phyloP scores from a whole-genome alignment of 1,140 invertebrate genomes.

The Pomacea maculata region DNA sequence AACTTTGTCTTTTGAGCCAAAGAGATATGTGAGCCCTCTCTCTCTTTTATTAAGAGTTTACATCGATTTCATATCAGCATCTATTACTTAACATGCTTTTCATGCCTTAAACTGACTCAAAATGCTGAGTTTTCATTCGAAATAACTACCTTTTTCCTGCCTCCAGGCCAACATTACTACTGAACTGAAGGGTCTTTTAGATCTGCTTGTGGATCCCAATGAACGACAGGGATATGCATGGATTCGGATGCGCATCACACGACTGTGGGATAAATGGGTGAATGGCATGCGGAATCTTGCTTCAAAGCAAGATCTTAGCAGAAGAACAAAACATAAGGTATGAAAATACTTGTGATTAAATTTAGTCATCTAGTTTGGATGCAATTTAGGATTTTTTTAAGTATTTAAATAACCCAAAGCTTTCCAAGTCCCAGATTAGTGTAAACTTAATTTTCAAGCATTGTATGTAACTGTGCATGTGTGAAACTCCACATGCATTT shows the following conservation, averaged over 20 bases:
- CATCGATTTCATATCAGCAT: too few species aligned
- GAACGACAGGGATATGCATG: conserved; percentile 62
- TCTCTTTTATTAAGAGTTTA: too few species aligned
- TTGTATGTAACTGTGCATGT: background rate
- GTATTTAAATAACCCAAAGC: background rate
- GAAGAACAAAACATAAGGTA: conserved; percentile 54
- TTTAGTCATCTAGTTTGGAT: too few species aligned
- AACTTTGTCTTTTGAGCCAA: conserved; percentile 19
- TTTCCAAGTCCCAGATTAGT: background rate
- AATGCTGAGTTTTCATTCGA: background rate
- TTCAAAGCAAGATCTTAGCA: conserved; percentile 49
- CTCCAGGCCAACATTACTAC: conserved; percentile 42
- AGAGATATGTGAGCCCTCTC: conserved; percentile 27
- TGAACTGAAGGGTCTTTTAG: conserved; percentile 57
- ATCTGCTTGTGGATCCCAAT: conserved; percentile 58
- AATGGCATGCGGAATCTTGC: conserved; percentile 48
- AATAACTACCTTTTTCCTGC: background rate
- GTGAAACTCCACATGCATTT: background rate
- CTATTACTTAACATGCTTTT: too few species aligned
- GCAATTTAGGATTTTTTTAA: too few species aligned
- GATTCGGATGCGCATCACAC: conserved; percentile 62
- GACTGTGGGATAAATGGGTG: conserved; percentile 63
- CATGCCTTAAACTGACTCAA: background rate
- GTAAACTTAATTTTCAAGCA: background rate
- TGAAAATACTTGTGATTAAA: background rate